phyloP scores from a whole-genome alignment of 2,797 vertebrate genomes.

The Benthosema pterotum region DNA sequence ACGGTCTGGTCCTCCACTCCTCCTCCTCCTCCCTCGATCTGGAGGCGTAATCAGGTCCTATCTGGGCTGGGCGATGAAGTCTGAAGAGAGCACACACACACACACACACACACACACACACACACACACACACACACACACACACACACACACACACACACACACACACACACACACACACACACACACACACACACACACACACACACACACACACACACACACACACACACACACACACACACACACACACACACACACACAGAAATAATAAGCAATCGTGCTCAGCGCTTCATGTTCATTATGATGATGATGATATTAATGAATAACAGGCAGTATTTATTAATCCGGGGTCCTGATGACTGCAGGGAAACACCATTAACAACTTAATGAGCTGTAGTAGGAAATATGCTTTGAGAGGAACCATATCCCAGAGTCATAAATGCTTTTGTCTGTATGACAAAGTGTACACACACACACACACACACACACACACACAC shows the following conservation, averaged over 20 bases:
- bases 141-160: conserved; percentile 27
- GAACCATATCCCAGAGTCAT: conserved; percentile 3
- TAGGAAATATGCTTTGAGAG: conserved; percentile 28
- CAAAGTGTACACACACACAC: background rate
- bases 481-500: background rate
- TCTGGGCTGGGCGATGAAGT: conserved; percentile 55
- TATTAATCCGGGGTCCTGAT: conserved; percentile 69
- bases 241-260: conserved; percentile 12
- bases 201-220: conserved; percentile 11
- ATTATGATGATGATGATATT: conserved; percentile 49
- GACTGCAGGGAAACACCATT: conserved; percentile 68
- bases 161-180: conserved; percentile 23
- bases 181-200: conserved; percentile 14
- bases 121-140: conserved; percentile 23
- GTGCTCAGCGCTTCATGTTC: conserved; percentile 45
- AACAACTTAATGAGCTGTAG: conserved; percentile 60
- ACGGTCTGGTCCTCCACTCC: conserved; percentile 56
- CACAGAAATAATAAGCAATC: conserved; percentile 52
- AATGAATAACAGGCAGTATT: conserved; percentile 59
- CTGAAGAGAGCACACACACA: conserved; percentile 32
- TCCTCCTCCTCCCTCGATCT: conserved; percentile 49
- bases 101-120: conserved; percentile 9
- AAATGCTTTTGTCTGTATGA: conserved; percentile 63
- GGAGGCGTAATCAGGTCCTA: conserved; percentile 55
- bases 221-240: conserved; percentile 6